Evolutionary conservation across 2,797 vertebrate genomes (phyloP), one percentile per base, ranked within the genome.

Genomic region (Semotilus atromaculatus): DNA sequence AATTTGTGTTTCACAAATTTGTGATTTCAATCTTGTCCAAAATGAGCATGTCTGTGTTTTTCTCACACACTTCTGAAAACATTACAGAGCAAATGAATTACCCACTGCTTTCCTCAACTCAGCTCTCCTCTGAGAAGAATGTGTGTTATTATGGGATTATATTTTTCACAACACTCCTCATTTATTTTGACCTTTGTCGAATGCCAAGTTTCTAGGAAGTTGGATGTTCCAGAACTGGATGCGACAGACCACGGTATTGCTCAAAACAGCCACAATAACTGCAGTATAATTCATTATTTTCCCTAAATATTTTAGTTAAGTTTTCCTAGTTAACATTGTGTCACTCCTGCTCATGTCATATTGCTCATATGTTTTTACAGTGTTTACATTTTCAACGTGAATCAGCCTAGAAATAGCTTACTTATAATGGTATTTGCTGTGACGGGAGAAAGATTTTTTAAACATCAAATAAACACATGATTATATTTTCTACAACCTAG

Each of bases 61-160:
- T 4, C 31, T 66, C 26, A 31, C 9, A 3, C 26, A 36, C 40
- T 40, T 45, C 23, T 45, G 7, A 21, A 60, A 78, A 76, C 19
- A 51, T 29, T 62, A 29, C 19, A 9, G 19, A 80, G 58, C 40
- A 74, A 75, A 38, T 26, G 0, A 23, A 58, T 75, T 1, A 53
- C 58, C 62, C 19, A 14, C 26, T 73, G 80, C 7, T 82, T 60
- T 80, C 26, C 31, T 68, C 66, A 67, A 66, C 60, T 23, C 77
- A 16, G 40, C 3, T 10, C 34, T 38, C 79, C 70, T 74, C 43
- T 34, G 43, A 43, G 53, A 83, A 83, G 60, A 45, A 66, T 23
- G 29, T 1, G 21, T 26, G 43, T 67, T 66, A 67, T 80, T 51
- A 66, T 64, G 40, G 10, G 6, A 6, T 16, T 67, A 60, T 48